These are phyloP conservation scores for Campylorhamphus procurvoides DNA, from an alignment of 2,113 vertebrate genomes.

Conservation along the genomic window DNA sequence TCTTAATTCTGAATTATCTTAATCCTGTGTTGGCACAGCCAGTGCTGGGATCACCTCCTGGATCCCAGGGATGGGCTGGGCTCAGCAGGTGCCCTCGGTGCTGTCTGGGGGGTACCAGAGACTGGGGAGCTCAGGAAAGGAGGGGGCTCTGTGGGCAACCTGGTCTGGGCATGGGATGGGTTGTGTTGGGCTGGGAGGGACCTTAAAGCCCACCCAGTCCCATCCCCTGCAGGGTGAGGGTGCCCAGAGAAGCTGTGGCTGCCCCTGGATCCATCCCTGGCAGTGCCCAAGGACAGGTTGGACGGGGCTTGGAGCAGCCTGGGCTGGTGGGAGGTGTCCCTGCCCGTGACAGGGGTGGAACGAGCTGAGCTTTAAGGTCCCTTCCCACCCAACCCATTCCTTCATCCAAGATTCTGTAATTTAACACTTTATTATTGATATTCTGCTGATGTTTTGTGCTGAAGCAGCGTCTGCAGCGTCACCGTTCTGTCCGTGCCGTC, in stretches of 20 bases:
- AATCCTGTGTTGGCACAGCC: background rate
- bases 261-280: background rate
- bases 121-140: background rate
- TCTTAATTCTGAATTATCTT: background rate
- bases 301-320: background rate
- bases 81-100: accelerated
- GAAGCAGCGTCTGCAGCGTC: background rate
- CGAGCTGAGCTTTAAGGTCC: background rate
- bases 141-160: background rate
- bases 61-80: background rate
- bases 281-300: background rate
- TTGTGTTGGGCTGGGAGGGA: background rate
- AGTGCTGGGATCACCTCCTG: background rate
- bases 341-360: background rate
- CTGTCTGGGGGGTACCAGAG: background rate
- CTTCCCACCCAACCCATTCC: background rate
- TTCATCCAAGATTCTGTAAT: background rate
- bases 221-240: background rate
- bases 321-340: background rate
- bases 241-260: too few relatives aligned
- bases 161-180: background rate
- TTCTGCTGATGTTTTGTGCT: background rate
- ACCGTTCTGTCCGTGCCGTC: background rate
- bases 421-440: background rate
- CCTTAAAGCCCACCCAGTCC: background rate